Conservation (phyloP, 1,140 invertebrate genomes). For the Zaprionus ornatus region DNA sequence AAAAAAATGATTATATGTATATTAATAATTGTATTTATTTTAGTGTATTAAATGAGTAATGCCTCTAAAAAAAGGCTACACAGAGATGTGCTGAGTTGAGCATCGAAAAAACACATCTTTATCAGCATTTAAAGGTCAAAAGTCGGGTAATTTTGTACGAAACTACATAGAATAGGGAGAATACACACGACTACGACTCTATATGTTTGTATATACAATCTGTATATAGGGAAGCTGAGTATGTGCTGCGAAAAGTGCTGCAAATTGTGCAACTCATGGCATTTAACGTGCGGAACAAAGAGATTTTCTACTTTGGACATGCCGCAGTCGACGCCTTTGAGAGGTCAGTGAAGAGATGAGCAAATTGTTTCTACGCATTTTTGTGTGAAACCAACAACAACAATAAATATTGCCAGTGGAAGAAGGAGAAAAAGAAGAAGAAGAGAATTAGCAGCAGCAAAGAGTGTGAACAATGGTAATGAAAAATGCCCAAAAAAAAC, state of each 20-base stretch:
- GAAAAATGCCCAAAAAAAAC: constrained; percentile 63
- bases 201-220: not conserved
- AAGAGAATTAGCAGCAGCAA: too few species aligned
- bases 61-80: not conserved
- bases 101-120: not conserved
- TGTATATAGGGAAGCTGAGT: not conserved
- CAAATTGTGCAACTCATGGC: constrained; percentile 69
- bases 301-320: constrained; percentile 67
- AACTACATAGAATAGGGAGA: not conserved
- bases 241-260: constrained; percentile 29
- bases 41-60: not conserved
- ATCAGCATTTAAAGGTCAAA: not conserved
- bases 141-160: not conserved
- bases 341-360: constrained; percentile 36
- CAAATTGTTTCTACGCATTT: constrained; percentile 59
- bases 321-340: constrained; percentile 38
- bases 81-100: not conserved
- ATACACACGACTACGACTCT: not conserved
- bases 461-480: constrained; percentile 51
- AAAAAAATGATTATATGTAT: not conserved
- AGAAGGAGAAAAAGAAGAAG: too few species aligned
- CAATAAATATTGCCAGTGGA: constrained; percentile 39
- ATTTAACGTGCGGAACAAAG: constrained; percentile 71
- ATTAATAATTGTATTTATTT: not conserved
- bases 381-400: constrained; percentile 36